Evolutionary conservation across 2,113 vertebrate genomes (phyloP).

Genomic region (Corythornis madagascariensis): DNA sequence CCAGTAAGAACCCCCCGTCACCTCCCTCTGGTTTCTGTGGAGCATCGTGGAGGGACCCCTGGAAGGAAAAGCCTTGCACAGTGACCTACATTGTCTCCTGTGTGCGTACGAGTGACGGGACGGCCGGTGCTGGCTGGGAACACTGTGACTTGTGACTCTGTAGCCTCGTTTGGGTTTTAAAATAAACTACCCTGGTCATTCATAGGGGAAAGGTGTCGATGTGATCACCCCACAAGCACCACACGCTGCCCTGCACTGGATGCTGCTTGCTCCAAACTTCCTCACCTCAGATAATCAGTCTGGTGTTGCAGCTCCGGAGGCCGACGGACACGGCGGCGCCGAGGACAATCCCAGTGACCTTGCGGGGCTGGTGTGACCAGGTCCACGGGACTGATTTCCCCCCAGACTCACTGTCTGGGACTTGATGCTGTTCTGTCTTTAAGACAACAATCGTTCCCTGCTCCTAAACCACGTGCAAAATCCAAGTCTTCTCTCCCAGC

Average conservation of each 20-base stretch:
- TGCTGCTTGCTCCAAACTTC: constrained; percentile 21
- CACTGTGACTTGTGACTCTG: constrained; percentile 37
- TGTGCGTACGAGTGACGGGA: constrained; percentile 10
- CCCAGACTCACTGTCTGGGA: background rate
- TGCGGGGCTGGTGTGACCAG: background rate
- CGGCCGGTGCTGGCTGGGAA: background rate
- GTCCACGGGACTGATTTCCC: background rate
- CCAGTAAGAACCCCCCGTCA: constrained; percentile 53
- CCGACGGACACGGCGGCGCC: background rate
- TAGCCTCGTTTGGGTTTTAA: constrained; percentile 42
- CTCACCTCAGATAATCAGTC: background rate
- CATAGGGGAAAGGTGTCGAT: background rate
- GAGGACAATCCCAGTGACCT: background rate
- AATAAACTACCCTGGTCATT: constrained; percentile 42
- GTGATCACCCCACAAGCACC: constrained; percentile 25
- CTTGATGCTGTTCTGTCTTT: background rate
- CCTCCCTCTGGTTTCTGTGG: constrained; percentile 68
- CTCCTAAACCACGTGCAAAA: background rate
- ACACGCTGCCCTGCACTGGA: background rate
- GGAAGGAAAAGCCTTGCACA: constrained; percentile 31
- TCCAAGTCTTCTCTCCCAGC: constrained; percentile 49
- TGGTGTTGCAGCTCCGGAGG: background rate
- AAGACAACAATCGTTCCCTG: background rate
- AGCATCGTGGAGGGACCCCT: background rate
- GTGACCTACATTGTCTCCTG: background rate